These are phyloP conservation scores for Anastatus disparis DNA, from an alignment of 1,140 invertebrate genomes.

Conservation along the genomic window DNA sequence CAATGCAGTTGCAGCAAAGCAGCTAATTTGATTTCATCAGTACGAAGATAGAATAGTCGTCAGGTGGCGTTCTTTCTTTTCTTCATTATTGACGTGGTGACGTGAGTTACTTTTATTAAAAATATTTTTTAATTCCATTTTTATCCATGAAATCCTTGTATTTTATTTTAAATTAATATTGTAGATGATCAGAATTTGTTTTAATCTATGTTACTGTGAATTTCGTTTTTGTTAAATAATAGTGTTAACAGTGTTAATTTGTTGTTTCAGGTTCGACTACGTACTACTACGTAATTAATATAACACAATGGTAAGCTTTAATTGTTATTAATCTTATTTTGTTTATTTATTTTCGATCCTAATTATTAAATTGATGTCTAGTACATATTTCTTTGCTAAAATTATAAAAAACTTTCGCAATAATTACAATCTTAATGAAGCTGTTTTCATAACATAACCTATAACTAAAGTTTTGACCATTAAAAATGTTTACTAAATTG, in stretches of 20 bases:
- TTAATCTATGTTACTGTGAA: background rate
- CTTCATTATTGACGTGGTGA: constrained; percentile 17
- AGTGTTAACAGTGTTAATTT: background rate
- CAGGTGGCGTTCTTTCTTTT: constrained; percentile 34
- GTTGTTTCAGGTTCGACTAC: constrained; percentile 34
- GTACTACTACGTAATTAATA: background rate
- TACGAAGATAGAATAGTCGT: background rate
- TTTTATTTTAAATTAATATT: background rate
- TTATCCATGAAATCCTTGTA: constrained; percentile 18
- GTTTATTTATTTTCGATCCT: background rate
- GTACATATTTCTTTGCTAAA: background rate
- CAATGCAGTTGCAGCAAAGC: too few relatives aligned
- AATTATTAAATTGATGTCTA: background rate
- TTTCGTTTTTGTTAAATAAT: background rate
- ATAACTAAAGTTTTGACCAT: background rate
- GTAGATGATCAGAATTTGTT: background rate
- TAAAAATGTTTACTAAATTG: too few relatives aligned
- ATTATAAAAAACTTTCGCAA: background rate
- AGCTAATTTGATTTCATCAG: background rate
- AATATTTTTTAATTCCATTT: constrained; percentile 32
- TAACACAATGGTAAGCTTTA: constrained; percentile 41
- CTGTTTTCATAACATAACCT: constrained; percentile 26
- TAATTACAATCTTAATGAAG: background rate
- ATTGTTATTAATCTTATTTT: background rate
- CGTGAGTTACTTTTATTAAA: constrained; percentile 5